Conservation (phyloP, 2,888 invertebrate species). For the Halictus quadricinctus region DNA sequence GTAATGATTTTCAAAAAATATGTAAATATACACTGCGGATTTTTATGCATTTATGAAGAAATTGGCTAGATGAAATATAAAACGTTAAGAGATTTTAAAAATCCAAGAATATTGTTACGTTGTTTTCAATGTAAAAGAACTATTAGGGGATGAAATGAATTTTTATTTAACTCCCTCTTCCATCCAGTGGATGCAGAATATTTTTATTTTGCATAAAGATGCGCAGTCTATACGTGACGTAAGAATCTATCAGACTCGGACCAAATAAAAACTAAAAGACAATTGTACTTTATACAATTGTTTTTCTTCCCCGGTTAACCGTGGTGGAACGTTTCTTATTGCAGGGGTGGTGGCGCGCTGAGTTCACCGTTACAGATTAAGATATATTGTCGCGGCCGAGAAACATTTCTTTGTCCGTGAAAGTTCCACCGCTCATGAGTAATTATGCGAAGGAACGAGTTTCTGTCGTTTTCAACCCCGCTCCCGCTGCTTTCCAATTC, state of each 20-base stretch:
- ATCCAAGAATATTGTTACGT: too few relatives aligned
- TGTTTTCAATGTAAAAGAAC: too few relatives aligned
- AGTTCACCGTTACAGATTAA: conserved; percentile 46
- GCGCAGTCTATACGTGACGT: too few relatives aligned
- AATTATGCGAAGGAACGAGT: conserved; percentile 57
- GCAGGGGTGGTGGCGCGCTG: not conserved
- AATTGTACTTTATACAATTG: not conserved
- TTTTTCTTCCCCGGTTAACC: conserved; percentile 42
- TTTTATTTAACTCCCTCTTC: too few relatives aligned
- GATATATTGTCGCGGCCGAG: conserved; percentile 33
- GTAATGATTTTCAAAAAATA: too few relatives aligned
- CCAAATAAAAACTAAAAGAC: not conserved
- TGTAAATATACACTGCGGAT: too few relatives aligned
- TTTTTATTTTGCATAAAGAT: too few relatives aligned
- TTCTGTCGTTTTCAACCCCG: conserved; percentile 23
- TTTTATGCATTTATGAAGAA: too few relatives aligned
- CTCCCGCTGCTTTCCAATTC: conserved; percentile 5
- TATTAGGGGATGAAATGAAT: too few relatives aligned
- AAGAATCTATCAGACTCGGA: not conserved
- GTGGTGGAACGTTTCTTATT: conserved; percentile 19
- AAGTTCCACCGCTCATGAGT: conserved; percentile 56
- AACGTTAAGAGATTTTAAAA: too few relatives aligned
- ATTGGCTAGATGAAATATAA: too few relatives aligned
- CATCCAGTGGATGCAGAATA: too few relatives aligned
- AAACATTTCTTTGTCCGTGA: conserved; percentile 45